Evolutionary conservation across 53 echinoderm and acorn worm species (phyloP).

Genomic region (Crossaster papposus): DNA sequence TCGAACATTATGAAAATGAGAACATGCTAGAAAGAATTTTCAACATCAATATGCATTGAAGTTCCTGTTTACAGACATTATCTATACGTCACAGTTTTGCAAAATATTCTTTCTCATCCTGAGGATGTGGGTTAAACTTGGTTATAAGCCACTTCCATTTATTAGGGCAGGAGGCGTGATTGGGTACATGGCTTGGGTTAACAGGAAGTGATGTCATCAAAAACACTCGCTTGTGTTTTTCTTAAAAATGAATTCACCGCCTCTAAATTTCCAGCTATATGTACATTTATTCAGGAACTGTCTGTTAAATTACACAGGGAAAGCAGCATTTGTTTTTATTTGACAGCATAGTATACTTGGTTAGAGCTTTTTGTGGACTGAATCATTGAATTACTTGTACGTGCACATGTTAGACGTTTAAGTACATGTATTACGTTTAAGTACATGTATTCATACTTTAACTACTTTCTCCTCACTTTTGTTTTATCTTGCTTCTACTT

Average conservation of each 20-base stretch:
- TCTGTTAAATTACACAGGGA: neutral
- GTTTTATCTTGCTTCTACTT: too few species aligned
- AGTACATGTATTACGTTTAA: too few species aligned
- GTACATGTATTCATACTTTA: too few species aligned
- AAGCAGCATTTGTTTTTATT: too few species aligned
- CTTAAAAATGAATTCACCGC: neutral
- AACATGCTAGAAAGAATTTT: too few species aligned
- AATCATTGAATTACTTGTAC: too few species aligned
- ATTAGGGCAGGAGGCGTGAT: neutral
- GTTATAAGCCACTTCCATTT: conserved; percentile 12
- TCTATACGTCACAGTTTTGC: neutral
- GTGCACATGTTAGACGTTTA: too few species aligned
- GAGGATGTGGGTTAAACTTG: neutral
- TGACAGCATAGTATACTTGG: too few species aligned
- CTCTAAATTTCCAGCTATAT: neutral
- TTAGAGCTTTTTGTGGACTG: too few species aligned
- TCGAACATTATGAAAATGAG: too few species aligned
- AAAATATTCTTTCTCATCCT: neutral
- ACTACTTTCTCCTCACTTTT: too few species aligned
- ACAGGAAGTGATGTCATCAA: conserved; percentile 9
- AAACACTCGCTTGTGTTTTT: neutral
- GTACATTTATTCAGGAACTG: neutral
- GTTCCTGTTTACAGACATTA: neutral
- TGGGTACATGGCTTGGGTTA: neutral
- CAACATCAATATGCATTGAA: neutral